Evolutionary conservation across 2,888 invertebrate species (phyloP).

Genomic region (Ennomos quercinarius): DNA sequence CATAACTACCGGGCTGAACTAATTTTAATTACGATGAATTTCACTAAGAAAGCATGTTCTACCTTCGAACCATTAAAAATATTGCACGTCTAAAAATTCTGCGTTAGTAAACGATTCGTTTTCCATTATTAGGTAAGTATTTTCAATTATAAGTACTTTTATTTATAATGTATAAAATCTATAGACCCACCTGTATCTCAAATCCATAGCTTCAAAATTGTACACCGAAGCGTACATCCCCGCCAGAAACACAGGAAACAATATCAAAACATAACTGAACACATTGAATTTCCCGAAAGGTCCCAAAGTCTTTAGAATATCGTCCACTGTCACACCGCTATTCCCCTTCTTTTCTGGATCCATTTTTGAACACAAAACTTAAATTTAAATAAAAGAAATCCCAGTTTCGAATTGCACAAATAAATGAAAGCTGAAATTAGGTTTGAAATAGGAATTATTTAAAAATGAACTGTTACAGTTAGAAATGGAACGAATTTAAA

Average conservation of each 20-base stretch:
- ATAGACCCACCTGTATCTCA: conserved; percentile 69
- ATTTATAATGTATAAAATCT: no score
- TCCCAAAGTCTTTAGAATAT: conserved; percentile 71
- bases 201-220: conserved; percentile 79
- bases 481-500: conserved; percentile 19
- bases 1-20: no score
- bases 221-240: conserved; percentile 80
- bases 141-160: no score
- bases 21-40: no score
- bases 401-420: no score
- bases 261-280: conserved; percentile 66
- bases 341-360: conserved; percentile 70
- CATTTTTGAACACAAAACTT: conserved; percentile 57
- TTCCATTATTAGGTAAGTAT: no score
- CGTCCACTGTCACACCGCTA: conserved; percentile 73
- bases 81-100: no score
- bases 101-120: no score
- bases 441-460: conserved; percentile 6
- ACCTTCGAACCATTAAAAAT: no score
- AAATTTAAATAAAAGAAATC: neutral
- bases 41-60: no score
- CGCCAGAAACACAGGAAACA: conserved; percentile 74
- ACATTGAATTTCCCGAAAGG: conserved; percentile 76
- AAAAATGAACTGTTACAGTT: neutral
- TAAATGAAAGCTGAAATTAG: neutral